These are phyloP conservation scores for Sinohyriopsis cumingii DNA, from an alignment of 2,888 invertebrate species.

Conservation along the genomic window DNA sequence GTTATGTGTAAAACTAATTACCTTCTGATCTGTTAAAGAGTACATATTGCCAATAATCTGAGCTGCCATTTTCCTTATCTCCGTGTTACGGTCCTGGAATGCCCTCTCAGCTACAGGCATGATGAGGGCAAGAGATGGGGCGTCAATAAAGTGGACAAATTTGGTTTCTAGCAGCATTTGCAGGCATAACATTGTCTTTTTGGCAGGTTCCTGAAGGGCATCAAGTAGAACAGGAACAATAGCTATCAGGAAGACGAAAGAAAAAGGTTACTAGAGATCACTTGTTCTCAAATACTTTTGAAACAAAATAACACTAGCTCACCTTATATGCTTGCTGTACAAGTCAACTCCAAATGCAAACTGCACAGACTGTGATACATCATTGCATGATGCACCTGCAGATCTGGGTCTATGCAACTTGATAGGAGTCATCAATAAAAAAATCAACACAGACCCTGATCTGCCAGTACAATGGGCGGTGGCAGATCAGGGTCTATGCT, in stretches of 20 bases:
- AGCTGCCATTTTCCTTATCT: constrained; percentile 98
- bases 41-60: constrained; percentile 99
- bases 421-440: too few species aligned
- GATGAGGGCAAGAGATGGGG: constrained; percentile 97
- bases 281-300: background rate
- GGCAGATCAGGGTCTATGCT: too few species aligned
- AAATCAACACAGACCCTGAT: too few species aligned
- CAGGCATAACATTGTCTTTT: constrained; percentile 93
- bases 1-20: constrained; percentile 28
- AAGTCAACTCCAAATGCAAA: too few species aligned
- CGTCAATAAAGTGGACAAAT: constrained; percentile 99
- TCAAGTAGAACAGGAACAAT: constrained; percentile 79
- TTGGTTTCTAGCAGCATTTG: constrained; percentile 83
- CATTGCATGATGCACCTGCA: too few species aligned
- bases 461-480: too few species aligned
- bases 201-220: constrained; percentile 96
- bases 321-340: too few species aligned
- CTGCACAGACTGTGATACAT: too few species aligned
- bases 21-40: constrained; percentile 96
- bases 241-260: constrained; percentile 51
- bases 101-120: constrained; percentile 99
- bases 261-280: background rate
- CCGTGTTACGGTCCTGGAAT: constrained; percentile 97
- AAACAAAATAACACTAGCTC: background rate
- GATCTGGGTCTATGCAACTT: too few species aligned